A percentile compares a stretch with the other conserved stretches of the same genome.
phyloP scores from a whole-genome alignment of 2,113 vertebrate genomes.

The Podarcis raffonei region DNA sequence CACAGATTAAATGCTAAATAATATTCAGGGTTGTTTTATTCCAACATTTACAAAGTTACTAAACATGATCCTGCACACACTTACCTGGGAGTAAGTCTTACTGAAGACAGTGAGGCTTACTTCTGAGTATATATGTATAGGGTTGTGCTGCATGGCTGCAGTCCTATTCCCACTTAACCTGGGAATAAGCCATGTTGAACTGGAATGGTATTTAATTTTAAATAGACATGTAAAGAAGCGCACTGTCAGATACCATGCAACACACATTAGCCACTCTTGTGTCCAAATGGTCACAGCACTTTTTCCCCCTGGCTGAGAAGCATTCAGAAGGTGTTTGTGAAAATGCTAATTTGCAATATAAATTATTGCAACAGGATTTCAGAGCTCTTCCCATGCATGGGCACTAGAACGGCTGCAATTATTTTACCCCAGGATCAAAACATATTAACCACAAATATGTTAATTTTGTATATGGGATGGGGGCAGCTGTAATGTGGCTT shows the following conservation, averaged over 20 bases:
- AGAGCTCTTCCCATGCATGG: not conserved
- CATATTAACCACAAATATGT: not conserved
- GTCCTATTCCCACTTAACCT: no score
- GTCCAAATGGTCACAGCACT: not conserved
- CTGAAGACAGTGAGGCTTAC: not conserved
- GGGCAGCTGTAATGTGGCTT: no score
- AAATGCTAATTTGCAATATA: not conserved
- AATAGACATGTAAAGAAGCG: no score
- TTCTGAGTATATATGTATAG: no score
- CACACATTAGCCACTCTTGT: not conserved
- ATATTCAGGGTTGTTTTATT: not conserved
- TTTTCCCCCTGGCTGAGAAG: no score
- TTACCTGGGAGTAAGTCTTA: not conserved
- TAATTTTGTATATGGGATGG: no score
- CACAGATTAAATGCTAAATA: not conserved
- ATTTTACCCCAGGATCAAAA: not conserved
- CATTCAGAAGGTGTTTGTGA: not conserved
- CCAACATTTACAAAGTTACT: not conserved
- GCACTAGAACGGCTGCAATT: not conserved
- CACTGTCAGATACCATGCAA: not conserved
- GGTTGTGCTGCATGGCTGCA: no score
- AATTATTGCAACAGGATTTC: not conserved
- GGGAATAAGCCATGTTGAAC: no score
- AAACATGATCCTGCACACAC: not conserved
- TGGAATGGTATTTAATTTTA: no score